Base-by-base conservation (phyloP, 1,140 invertebrate genomes). In the Leptinotarsa undecemlineata region DNA sequence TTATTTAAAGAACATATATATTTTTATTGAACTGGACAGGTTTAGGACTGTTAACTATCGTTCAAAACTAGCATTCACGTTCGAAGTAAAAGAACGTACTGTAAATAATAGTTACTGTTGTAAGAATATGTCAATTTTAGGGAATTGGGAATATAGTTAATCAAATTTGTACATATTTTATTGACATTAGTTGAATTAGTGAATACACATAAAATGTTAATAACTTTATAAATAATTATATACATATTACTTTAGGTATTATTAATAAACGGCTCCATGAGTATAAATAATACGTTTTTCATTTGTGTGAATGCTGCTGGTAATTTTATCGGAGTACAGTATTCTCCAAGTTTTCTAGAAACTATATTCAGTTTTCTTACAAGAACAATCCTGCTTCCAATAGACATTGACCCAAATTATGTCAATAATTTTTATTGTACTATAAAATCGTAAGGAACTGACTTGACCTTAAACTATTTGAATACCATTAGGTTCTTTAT, bases 221-320 rank as follows among this genome's bases (percentile, higher is more conserved):
- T 84, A 84, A 84, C 83, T 84, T 83, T 84, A 84, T 83, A 84
- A 84, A 84, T 84, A 84, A 84, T 84, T 84, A 83, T 84, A 83
- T 83, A 83, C 81, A 83, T 83, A 84, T 81, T 82, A 81, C 77
- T 83, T 83, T 83, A 84, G 81, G 82, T 79, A 83, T 84, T 83
- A 83, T 81, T 82, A 83, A 84, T 82, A 82, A 82, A 82, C 77
- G 77, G 76, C 79, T 82, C 79, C 72, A 81, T 80, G 81, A 82
- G 81, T 81, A 82, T 77, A 75, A 57, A n/a, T 57, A 57, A 5
- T 17, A 17, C 17, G 51, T 57, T 15, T 57, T 57, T 57, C 2
- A 42, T 42, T 42, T 42, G 33, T 42, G 33, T 33, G 26, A 33
- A 33, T 33, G 26, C 26, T 33, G 6, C 26, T 42, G 33, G 33